Evolutionary conservation across 2,797 vertebrate species (phyloP).

Genomic region (Fistularia commersonii): DNA sequence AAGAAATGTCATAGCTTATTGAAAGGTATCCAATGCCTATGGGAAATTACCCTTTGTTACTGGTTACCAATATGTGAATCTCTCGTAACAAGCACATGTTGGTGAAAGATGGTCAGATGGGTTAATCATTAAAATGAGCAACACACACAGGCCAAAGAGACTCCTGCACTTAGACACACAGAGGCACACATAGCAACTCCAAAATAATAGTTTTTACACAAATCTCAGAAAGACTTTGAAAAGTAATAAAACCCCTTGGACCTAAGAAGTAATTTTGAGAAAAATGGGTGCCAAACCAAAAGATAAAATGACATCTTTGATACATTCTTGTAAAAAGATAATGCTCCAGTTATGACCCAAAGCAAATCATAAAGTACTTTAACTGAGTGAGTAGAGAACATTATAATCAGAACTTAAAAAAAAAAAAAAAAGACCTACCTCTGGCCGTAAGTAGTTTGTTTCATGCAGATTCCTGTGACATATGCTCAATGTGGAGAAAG

Average conservation of each 20-base stretch:
- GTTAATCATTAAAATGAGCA: slow-evolving; percentile 59
- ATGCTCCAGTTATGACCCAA: slow-evolving; percentile 3
- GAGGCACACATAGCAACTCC: background rate
- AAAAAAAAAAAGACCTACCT: no score
- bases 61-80: slow-evolving; percentile 3
- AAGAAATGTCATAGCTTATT: slow-evolving; percentile 1
- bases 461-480: background rate
- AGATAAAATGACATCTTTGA: slow-evolving; percentile 24
- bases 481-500: no score
- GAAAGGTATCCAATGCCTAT: slow-evolving; percentile 11
- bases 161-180: slow-evolving; percentile 15
- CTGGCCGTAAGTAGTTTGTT: no score
- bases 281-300: slow-evolving; percentile 16
- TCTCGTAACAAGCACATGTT: slow-evolving; percentile 18
- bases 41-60: no score
- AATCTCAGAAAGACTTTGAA: slow-evolving; percentile 27
- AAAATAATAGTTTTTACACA: slow-evolving; percentile 18
- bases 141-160: slow-evolving; percentile 32
- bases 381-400: background rate
- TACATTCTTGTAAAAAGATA: slow-evolving; percentile 2
- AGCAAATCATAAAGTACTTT: background rate
- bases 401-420: background rate
- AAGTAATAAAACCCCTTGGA: slow-evolving; percentile 6
- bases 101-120: slow-evolving; percentile 25
- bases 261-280: slow-evolving; percentile 21